phyloP scores from a whole-genome alignment of 2,797 vertebrate species.

The Rhodeus uyekii region DNA sequence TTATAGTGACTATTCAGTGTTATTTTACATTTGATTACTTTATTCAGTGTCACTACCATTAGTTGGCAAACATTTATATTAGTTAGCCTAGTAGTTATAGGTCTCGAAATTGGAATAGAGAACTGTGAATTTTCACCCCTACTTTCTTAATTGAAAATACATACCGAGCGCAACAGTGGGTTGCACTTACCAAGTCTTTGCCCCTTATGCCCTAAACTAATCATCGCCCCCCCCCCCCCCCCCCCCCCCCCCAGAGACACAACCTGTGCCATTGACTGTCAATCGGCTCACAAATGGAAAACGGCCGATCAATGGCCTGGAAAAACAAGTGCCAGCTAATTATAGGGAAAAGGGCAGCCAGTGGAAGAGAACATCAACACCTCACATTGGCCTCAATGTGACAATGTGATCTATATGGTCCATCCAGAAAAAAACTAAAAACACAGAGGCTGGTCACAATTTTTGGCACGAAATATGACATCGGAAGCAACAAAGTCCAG shows the following conservation, averaged over 20 bases:
- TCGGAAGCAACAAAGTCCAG: conserved; percentile 4
- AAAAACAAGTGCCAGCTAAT: conserved; percentile 58
- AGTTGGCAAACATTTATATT: no score
- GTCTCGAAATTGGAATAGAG: no score
- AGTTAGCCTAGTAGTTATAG: no score
- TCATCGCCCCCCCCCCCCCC: background rate
- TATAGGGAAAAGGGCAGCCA: conserved; percentile 31
- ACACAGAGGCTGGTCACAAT: background rate
- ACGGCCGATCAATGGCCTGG: conserved; percentile 60
- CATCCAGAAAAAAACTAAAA: background rate
- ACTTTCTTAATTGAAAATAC: background rate
- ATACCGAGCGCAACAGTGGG: background rate
- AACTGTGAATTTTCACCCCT: no score
- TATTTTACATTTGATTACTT: no score
- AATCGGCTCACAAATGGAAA: conserved; percentile 54
- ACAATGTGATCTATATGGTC: conserved; percentile 48
- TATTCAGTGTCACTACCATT: no score
- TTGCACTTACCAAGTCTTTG: background rate
- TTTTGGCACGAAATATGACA: background rate
- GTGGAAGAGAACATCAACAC: conserved; percentile 37
- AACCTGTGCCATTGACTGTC: conserved; percentile 39
- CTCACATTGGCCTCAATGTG: conserved; percentile 44
- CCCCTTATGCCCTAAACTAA: conserved; percentile 4
- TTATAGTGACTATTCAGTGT: no score
- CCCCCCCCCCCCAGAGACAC: conserved; percentile 18